Evolutionary conservation across 2,888 invertebrate genomes (phyloP), one percentile per base, ranked within the genome.

Genomic region (Lasioglossum figueresi): DNA sequence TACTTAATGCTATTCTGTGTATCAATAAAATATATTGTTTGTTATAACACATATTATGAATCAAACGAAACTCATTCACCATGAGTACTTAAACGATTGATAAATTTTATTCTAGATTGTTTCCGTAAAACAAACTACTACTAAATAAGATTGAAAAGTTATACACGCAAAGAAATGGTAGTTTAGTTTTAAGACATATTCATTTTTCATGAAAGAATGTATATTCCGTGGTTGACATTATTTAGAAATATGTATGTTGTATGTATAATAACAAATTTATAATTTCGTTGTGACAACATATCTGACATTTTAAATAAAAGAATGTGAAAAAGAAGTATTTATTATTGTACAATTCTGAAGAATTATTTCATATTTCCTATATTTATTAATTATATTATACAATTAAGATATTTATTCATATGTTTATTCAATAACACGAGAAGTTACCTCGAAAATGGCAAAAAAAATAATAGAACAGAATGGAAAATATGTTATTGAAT

Each of bases 1-100:
- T 79, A 74, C 59, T 37, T 80, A 52, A 16, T n/a, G 37, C 72
- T 59, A 48, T 73, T 73, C 23, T 73, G 23, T n/a, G 27, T 40
- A 45, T 27, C 16, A 63, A 66, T 48, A 48, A 63, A 59, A 63
- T 48, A 48, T 79, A 52, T 79, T 66, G 73, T 63, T 81, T 77
- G 16, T 63, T 74, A 70, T 73, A 27, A 79, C 16, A 45, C 27
- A 31, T 40, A 31, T 31, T 34, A 31, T 52, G n/a, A 76, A 80
- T 83, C 23, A 37, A 37, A 19, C 37, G 12, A 19, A 63, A 80
- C 45, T 76, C 27, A 37, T 40, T n/a, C 31, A 63, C 43, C 12
- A 14, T 48, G 63, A 63, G 43, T n/a, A 37, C 34, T 37, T n/a
- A 34, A 79, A 66, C 27, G n/a, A 78, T 40, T 78, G 37, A 78